Conservation (phyloP, 1,140 invertebrate species). For the Bombus balteatus region DNA sequence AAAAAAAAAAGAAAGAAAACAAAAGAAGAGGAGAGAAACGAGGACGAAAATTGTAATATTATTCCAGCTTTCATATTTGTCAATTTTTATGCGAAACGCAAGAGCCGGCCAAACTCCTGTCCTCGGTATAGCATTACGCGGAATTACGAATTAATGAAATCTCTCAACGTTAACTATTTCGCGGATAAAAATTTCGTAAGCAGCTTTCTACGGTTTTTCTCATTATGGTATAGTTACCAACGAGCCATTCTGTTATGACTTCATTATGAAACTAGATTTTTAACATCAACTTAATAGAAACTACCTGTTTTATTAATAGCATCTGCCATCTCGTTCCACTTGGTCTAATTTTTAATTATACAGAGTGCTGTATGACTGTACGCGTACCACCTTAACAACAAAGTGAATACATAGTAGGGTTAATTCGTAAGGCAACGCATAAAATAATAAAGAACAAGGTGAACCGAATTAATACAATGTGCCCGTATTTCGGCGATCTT, state of each 20-base stretch:
- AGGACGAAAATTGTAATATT: too few relatives aligned
- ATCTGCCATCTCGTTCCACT: neutral
- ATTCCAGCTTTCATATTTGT: too few relatives aligned
- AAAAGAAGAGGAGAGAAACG: too few relatives aligned
- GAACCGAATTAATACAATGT: too few relatives aligned
- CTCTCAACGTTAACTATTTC: neutral
- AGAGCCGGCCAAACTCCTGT: neutral
- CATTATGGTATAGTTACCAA: too few relatives aligned
- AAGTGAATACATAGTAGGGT: neutral
- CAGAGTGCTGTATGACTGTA: neutral
- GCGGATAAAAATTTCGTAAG: neutral
- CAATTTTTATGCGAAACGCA: neutral
- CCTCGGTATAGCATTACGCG: neutral
- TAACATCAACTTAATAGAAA: neutral
- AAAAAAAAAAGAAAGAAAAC: rapidly evolving
- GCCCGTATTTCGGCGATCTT: neutral
- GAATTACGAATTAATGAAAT: neutral
- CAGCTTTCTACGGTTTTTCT: neutral
- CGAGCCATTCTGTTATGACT: neutral
- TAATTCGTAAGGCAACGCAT: neutral
- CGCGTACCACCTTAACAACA: too few relatives aligned
- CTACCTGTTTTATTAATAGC: neutral
- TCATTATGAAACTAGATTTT: neutral
- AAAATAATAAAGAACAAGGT: neutral
- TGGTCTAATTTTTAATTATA: neutral